A percentile compares a stretch with the other conserved stretches of the same genome.
phyloP scores from a whole-genome alignment of 2,888 invertebrate genomes.

The Eremobia ochroleuca region DNA sequence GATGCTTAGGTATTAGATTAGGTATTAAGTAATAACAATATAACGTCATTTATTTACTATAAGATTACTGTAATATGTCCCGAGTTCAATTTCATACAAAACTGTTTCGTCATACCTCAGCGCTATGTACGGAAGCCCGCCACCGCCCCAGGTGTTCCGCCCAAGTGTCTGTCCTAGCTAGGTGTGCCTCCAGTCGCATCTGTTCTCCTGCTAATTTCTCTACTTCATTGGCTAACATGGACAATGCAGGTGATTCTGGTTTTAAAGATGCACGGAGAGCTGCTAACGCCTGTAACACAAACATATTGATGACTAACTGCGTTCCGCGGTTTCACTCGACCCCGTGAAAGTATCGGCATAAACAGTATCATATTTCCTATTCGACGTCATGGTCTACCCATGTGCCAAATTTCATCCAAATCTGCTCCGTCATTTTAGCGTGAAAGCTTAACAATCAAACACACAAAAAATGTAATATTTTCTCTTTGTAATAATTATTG shows the following conservation, averaged over 20 bases:
- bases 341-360: too few relatives aligned
- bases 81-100: neutral
- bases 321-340: too few relatives aligned
- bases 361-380: too few relatives aligned
- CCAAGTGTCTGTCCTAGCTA: constrained; percentile 97
- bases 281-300: constrained; percentile 92
- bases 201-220: constrained; percentile 95
- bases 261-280: constrained; percentile 95
- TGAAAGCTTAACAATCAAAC: too few relatives aligned
- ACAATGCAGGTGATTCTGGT: constrained; percentile 95
- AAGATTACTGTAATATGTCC: too few relatives aligned
- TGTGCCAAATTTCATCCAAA: too few relatives aligned
- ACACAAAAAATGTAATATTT: too few relatives aligned
- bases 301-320: neutral
- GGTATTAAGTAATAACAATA: neutral
- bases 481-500: too few relatives aligned
- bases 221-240: constrained; percentile 95
- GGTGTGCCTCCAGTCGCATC: constrained; percentile 95
- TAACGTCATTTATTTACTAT: neutral
- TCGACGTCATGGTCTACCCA: too few relatives aligned
- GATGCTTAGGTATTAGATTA: too few relatives aligned
- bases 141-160: constrained; percentile 97
- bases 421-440: too few relatives aligned
- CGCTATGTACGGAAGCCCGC: constrained; percentile 96
- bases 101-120: constrained; percentile 91